phyloP scores from a whole-genome alignment of 2,888 invertebrate genomes.

The Conops quadrifasciatus region DNA sequence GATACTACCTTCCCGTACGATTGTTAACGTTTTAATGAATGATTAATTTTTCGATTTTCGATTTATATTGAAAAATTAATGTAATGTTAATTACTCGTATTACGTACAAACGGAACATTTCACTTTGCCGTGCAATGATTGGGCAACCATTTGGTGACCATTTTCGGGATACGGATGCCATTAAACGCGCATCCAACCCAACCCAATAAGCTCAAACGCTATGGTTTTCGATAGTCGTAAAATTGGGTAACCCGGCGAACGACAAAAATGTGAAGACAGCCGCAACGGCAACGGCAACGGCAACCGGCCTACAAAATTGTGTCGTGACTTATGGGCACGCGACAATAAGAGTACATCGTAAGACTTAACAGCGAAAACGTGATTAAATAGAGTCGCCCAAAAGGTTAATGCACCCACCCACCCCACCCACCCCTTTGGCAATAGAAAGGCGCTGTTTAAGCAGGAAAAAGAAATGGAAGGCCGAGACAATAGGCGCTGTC shows the following conservation, averaged over 20 bases:
- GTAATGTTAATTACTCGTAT: background rate
- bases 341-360: too few species aligned
- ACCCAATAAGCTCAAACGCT: background rate
- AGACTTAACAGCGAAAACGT: conserved; percentile 25
- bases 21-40: conserved; percentile 17
- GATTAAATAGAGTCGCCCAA: too few species aligned
- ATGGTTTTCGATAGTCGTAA: background rate
- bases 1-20: background rate
- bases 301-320: too few species aligned
- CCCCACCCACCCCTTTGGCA: too few species aligned
- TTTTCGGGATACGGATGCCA: conserved; percentile 19
- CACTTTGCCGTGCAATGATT: conserved; percentile 18
- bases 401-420: too few species aligned
- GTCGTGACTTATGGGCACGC: background rate
- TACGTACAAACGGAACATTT: background rate
- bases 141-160: conserved; percentile 1
- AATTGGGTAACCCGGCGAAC: conserved; percentile 16
- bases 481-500: conserved; percentile 5
- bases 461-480: conserved; percentile 18
- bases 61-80: conserved; percentile 26
- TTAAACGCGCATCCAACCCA: background rate
- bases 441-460: conserved; percentile 36
- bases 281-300: conserved; percentile 40
- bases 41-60: background rate
- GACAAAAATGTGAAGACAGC: background rate